Evolutionary conservation across 2,797 vertebrate genomes (phyloP), one percentile per base, ranked within the genome.

Genomic region (Salmo trutta): DNA sequence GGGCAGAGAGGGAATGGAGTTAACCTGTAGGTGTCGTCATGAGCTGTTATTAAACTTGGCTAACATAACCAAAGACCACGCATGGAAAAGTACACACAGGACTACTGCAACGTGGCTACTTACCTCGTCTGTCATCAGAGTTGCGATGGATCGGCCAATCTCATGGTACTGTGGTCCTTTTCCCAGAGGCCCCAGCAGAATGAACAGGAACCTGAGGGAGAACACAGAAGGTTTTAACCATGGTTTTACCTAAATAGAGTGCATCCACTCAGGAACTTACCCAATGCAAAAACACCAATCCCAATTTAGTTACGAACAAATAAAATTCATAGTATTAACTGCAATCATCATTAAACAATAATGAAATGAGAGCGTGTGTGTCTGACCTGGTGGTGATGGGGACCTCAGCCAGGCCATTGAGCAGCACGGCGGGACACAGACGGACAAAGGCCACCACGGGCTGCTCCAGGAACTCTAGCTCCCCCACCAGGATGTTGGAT

Each of bases 81-180:
- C 24, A 21, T 4, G 7, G 53, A 15, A 6, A 19, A 65, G n/a
- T 19, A 59, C 53, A 21, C n/a, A 19, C 17, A 12, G 51, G 54
- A 71, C 24, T 16, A 64, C n/a, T 66, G 27, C 24, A 31, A n/a
- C 5, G 14, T 31, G 24, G 2, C 41, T 2, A 52, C 93, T 93
- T 94, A 99, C 97, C 97, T 99, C 98, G 83, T 99, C 98, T 66
- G 98, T 99, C 98, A 99, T 99, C 82, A 99, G 89, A 0, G 98
- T 99, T 79, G 96, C 98, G 85, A 99, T 99, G 56, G 98, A 99
- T 81, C 98, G 95, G 81, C 98, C 98, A 75, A 99, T 99, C 87
- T 99, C 98, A 83, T 99, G 98, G 89, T 98, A 99, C 85, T 99
- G 97, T 52, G 97, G 95, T 62, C 97, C 96, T 91, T 98, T 99